These are phyloP conservation scores for Mechanitis messenoides DNA, from an alignment of 2,888 invertebrate genomes.

Conservation along the genomic window DNA sequence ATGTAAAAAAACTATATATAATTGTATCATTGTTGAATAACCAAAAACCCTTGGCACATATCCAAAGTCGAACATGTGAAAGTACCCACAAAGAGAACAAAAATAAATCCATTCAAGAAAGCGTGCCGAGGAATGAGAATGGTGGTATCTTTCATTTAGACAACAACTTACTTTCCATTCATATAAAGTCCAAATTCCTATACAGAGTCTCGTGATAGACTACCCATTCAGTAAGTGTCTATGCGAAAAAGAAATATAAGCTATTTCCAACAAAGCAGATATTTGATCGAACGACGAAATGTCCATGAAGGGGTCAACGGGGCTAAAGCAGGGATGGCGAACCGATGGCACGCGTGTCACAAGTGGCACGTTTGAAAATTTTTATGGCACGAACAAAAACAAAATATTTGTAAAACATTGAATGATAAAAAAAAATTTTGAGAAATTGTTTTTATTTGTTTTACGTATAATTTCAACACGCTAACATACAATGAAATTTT, in stretches of 20 bases:
- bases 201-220: conserved; percentile 10
- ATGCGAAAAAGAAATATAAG: conserved; percentile 18
- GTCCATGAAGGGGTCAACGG: conserved; percentile 33
- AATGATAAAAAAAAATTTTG: no score
- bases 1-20: neutral
- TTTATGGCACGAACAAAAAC: no score
- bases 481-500: no score
- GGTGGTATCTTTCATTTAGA: conserved; percentile 10
- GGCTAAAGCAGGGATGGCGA: conserved; percentile 43
- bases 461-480: no score
- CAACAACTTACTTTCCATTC: conserved; percentile 9
- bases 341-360: no score
- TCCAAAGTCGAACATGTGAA: conserved; percentile 55
- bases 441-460: no score
- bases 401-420: no score
- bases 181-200: conserved; percentile 13
- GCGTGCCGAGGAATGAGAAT: conserved; percentile 52
- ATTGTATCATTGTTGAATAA: conserved; percentile 43
- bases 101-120: conserved; percentile 70
- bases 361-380: no score
- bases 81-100: conserved; percentile 59
- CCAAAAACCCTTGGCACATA: conserved; percentile 57
- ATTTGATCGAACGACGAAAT: conserved; percentile 18
- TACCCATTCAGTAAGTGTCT: conserved; percentile 21
- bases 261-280: conserved; percentile 19